Base-by-base conservation (phyloP, 2,797 vertebrate species). In the Dicrostonyx torquatus region DNA sequence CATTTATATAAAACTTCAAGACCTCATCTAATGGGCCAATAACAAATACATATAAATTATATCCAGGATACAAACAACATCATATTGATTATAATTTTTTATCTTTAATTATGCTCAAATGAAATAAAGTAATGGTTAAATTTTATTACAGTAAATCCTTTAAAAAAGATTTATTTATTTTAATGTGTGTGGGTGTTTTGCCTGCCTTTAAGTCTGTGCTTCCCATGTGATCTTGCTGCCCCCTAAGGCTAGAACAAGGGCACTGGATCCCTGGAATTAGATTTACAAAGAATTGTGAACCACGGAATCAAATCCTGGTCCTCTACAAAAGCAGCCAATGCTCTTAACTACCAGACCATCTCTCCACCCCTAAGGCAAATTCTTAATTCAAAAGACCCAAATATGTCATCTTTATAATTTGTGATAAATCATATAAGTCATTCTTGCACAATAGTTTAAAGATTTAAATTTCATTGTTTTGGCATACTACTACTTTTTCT, bases 1-100 rank as follows among this genome's bases (percentile, higher is more conserved):
- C 40, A 92, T 43, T 93, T 86, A 73, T 20, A 89, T 29, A 70
- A 92, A 95, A 75, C n/a, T 76, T 89, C 50, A 89, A 73, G 80
- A 89, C 83, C 31, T 76, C 50, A 96, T 68, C 24, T 82, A 82
- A 82, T 78, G 34, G 17, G 72, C 77, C 37, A 80, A 87, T 87
- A 45, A 87, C n/a, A 95, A 88, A 64, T 60, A 86, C 43, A 90
- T 2, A 72, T 10, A 70, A 79, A 89, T 0, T 76, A 6, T 60
- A 90, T 60, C 29, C n/a, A 72, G 75, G 82, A 72, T 45, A 79
- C 22, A 50, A 37, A 83, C n/a, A 43, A 88, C 13, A 85, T 40
- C 18, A 64, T 2, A 62, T 7, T 68, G 15, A 93, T 89, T 93
- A 83, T 55, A 90, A 82, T 34, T 80, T 73, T 73, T 22, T 82